A percentile compares a stretch with the other conserved stretches of the same genome.
These are phyloP conservation scores for Labeo catla DNA, from an alignment of 2,113 vertebrate genomes.

Conservation along the genomic window DNA sequence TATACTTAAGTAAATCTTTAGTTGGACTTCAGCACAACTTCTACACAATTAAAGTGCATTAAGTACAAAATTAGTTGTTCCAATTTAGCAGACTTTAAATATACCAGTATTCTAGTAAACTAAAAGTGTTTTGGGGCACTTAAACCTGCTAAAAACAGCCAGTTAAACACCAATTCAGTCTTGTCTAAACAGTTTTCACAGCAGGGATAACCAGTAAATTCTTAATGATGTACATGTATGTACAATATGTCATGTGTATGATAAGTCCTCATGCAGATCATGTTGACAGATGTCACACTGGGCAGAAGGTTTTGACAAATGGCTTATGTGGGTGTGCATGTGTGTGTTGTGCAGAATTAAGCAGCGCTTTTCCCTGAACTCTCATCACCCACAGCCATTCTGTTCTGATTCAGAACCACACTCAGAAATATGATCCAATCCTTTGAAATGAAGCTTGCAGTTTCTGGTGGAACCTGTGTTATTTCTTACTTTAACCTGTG, in stretches of 20 bases:
- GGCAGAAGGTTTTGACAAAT: constrained; percentile 7
- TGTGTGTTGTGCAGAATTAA: not conserved
- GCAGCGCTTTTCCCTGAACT: not conserved
- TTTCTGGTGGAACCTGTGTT: not conserved
- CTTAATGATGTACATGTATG: not conserved
- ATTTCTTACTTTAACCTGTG: not conserved
- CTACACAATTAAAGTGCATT: too few relatives aligned
- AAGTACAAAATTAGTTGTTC: too few relatives aligned
- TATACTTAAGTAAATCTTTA: too few relatives aligned
- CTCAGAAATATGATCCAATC: not conserved
- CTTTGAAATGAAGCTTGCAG: not conserved
- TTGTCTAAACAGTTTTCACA: not conserved
- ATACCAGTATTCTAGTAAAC: too few relatives aligned
- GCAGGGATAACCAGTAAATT: not conserved
- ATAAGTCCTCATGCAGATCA: not conserved
- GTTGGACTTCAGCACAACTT: too few relatives aligned
- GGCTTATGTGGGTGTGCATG: not conserved
- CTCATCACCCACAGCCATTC: not conserved
- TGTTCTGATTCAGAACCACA: not conserved
- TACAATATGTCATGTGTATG: not conserved
- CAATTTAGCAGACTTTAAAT: too few relatives aligned
- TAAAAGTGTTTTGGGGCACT: too few relatives aligned
- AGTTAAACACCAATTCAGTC: too few relatives aligned
- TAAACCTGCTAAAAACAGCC: too few relatives aligned
- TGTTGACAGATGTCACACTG: not conserved